A percentile compares a stretch with the other conserved stretches of the same genome.
These are phyloP conservation scores for Chironomus tepperi DNA, from an alignment of 1,140 invertebrate species.

Conservation along the genomic window DNA sequence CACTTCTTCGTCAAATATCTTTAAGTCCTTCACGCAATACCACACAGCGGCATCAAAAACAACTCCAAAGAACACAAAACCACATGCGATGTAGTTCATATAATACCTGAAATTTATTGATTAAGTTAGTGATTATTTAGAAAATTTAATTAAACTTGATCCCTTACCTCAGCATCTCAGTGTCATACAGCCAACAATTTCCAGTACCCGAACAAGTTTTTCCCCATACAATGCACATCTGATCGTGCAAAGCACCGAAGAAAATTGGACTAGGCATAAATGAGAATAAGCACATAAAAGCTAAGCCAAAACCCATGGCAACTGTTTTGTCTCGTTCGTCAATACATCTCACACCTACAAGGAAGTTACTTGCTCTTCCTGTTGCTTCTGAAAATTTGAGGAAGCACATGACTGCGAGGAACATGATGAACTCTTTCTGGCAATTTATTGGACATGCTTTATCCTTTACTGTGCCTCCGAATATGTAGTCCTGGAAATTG, in stretches of 20 bases:
- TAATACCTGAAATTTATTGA: slow-evolving; percentile 40
- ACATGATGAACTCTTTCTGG: slow-evolving; percentile 53
- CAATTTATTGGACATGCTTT: slow-evolving; percentile 60
- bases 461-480: slow-evolving; percentile 43
- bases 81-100: slow-evolving; percentile 56
- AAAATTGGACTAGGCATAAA: slow-evolving; percentile 65
- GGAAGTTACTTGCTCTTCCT: slow-evolving; percentile 57
- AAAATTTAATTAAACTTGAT: not conserved
- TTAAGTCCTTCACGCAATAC: slow-evolving; percentile 58
- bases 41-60: slow-evolving; percentile 57
- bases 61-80: slow-evolving; percentile 53
- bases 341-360: slow-evolving; percentile 58
- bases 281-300: slow-evolving; percentile 56
- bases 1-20: slow-evolving; percentile 59
- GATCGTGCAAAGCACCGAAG: slow-evolving; percentile 62
- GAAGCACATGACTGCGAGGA: slow-evolving; percentile 55
- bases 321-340: slow-evolving; percentile 63
- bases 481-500: slow-evolving; percentile 26
- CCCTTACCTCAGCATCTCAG: slow-evolving; percentile 50
- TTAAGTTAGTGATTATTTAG: not conserved
- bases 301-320: slow-evolving; percentile 57
- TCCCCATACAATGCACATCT: slow-evolving; percentile 61
- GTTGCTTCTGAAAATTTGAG: slow-evolving; percentile 58
- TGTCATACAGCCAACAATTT: slow-evolving; percentile 66
- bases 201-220: slow-evolving; percentile 61